Conservation (phyloP, 2,888 invertebrate species). For the Caenorhabditis imperialis region DNA sequence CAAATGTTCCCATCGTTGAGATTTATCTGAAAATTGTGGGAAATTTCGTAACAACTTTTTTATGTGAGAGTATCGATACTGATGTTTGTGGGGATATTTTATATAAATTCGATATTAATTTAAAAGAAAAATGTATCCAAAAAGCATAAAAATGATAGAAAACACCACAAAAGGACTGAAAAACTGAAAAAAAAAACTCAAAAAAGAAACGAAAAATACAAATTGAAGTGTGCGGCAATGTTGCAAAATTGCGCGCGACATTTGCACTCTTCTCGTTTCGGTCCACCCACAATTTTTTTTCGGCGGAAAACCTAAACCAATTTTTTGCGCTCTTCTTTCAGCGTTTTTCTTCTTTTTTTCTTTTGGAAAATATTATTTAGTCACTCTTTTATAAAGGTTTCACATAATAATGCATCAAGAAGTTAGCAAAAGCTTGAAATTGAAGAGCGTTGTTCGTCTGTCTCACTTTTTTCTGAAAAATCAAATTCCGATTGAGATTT, state of each 20-base stretch:
- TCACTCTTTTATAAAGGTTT: no score
- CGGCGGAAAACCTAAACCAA: slow-evolving; percentile 1
- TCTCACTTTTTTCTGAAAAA: no score
- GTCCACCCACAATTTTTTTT: background rate
- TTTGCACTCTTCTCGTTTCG: slow-evolving; percentile 1
- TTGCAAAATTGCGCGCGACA: slow-evolving; percentile 3
- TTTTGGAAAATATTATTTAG: background rate
- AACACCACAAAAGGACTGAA: background rate
- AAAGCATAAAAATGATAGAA: background rate
- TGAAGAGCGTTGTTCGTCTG: no score
- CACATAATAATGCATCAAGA: no score
- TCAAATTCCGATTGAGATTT: no score
- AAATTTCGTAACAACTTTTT: no score
- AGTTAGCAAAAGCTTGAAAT: no score
- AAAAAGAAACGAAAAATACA: slow-evolving; percentile 1
- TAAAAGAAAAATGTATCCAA: no score
- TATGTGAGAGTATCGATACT: no score
- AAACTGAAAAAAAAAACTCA: background rate
- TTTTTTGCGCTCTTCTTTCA: background rate
- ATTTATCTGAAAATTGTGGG: slow-evolving; percentile 2
- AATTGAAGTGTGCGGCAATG: slow-evolving; percentile 6
- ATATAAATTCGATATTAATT: no score
- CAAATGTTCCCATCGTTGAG: slow-evolving; percentile 25
- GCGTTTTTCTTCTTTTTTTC: background rate
- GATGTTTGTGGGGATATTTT: no score